Evolutionary conservation across 1,140 invertebrate species (phyloP).

Genomic region (Platorchestia sp.): DNA sequence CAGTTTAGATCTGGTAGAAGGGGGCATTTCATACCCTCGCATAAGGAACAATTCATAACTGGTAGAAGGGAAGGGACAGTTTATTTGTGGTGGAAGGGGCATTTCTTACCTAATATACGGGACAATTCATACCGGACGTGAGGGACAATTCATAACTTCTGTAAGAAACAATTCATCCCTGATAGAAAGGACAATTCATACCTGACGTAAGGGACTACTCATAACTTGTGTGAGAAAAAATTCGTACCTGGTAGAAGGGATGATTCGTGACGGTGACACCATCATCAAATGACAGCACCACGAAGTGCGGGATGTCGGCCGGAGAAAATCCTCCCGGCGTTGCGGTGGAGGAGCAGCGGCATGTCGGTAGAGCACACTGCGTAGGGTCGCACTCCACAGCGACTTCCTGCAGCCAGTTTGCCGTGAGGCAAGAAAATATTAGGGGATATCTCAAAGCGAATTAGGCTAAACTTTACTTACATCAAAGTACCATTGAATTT

Average conservation of each 20-base stretch:
- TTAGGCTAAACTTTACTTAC: not conserved
- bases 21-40: too few relatives aligned
- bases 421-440: too few relatives aligned
- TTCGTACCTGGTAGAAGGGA: constrained; percentile 72
- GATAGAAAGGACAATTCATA: not conserved
- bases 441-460: not conserved
- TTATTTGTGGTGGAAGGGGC: too few relatives aligned
- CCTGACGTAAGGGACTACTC: not conserved
- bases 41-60: too few relatives aligned
- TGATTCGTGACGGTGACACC: constrained; percentile 89
- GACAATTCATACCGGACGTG: too few relatives aligned
- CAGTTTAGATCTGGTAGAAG: too few relatives aligned
- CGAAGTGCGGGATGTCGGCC: constrained; percentile 83
- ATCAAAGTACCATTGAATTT: not conserved
- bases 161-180: too few relatives aligned
- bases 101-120: too few relatives aligned
- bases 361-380: constrained; percentile 88
- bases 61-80: too few relatives aligned
- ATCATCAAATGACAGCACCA: constrained; percentile 96
- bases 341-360: constrained; percentile 94
- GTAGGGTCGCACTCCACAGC: not conserved
- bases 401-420: not conserved
- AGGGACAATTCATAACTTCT: too few relatives aligned
- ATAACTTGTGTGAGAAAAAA: not conserved
- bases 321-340: constrained; percentile 71